Evolutionary conservation across 2,888 invertebrate species (phyloP).

Genomic region (Crossocerus cetratus): DNA sequence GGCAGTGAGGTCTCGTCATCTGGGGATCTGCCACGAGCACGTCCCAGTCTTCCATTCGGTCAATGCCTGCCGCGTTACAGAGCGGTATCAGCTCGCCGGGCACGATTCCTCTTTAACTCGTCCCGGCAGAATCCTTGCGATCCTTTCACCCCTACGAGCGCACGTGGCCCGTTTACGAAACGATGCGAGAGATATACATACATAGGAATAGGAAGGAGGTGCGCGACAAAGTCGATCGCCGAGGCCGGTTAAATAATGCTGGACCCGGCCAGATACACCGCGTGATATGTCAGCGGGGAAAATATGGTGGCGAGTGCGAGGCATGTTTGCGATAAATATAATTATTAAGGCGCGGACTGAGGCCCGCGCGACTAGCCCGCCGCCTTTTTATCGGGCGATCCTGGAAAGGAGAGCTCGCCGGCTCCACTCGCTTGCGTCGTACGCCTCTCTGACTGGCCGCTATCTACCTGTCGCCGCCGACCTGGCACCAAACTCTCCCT

Average conservation of each 20-base stretch:
- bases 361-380: background rate
- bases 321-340: conserved; percentile 28
- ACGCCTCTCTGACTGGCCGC: background rate
- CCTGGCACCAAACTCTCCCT: conserved; percentile 1
- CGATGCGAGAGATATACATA: background rate
- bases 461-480: conserved; percentile 1
- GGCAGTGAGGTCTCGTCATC: no score
- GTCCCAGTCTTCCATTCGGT: no score
- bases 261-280: conserved; percentile 7
- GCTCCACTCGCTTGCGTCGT: background rate
- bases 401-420: conserved; percentile 23
- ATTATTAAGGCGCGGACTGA: conserved; percentile 26
- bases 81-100: background rate
- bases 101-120: conserved; percentile 3
- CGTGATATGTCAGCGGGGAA: conserved; percentile 13
- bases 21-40: no score
- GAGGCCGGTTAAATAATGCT: background rate
- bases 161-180: background rate
- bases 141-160: background rate
- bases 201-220: background rate
- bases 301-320: conserved; percentile 13
- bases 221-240: background rate
- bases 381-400: conserved; percentile 12
- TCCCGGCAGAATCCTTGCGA: background rate
- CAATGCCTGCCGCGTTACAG: no score